phyloP scores from a whole-genome alignment of 1,140 invertebrate species.

The Lepidostoma basale region DNA sequence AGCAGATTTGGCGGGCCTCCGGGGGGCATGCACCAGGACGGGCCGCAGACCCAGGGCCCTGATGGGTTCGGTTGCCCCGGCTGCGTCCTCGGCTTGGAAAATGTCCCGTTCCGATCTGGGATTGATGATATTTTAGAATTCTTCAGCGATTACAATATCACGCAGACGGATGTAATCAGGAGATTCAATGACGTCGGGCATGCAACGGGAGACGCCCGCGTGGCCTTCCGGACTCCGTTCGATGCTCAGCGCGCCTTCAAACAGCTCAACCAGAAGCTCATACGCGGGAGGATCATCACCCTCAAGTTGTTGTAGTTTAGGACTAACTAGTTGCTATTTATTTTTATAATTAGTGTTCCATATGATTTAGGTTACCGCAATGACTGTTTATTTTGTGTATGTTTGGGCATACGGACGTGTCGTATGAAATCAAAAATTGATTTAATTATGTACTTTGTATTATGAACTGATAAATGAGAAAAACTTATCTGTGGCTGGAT shows the following conservation, averaged over 20 bases:
- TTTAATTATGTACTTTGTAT: too few species aligned
- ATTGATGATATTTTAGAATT: constrained; percentile 88
- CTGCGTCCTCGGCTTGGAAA: constrained; percentile 82
- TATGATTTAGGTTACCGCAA: background rate
- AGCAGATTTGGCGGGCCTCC: constrained; percentile 51
- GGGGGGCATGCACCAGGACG: constrained; percentile 52
- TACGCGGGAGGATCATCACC: constrained; percentile 53
- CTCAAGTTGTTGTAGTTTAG: constrained; percentile 51
- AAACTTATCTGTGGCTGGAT: too few species aligned
- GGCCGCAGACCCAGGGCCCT: constrained; percentile 51
- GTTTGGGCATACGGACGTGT: too few species aligned
- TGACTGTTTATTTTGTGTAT: too few species aligned
- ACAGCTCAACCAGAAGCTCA: constrained; percentile 51
- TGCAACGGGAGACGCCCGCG: constrained; percentile 87
- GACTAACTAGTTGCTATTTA: background rate
- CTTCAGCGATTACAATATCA: constrained; percentile 77
- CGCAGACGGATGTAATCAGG: constrained; percentile 78
- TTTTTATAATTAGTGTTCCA: background rate
- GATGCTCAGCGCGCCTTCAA: constrained; percentile 78
- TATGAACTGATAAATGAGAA: too few species aligned
- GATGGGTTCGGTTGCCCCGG: constrained; percentile 77
- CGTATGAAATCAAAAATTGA: too few species aligned
- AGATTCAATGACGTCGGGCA: constrained; percentile 83
- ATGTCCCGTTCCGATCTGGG: constrained; percentile 84
- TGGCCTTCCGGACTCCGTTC: constrained; percentile 76